phyloP scores from a whole-genome alignment of 2,797 vertebrate genomes.

The Phataginus tetradactyla region DNA sequence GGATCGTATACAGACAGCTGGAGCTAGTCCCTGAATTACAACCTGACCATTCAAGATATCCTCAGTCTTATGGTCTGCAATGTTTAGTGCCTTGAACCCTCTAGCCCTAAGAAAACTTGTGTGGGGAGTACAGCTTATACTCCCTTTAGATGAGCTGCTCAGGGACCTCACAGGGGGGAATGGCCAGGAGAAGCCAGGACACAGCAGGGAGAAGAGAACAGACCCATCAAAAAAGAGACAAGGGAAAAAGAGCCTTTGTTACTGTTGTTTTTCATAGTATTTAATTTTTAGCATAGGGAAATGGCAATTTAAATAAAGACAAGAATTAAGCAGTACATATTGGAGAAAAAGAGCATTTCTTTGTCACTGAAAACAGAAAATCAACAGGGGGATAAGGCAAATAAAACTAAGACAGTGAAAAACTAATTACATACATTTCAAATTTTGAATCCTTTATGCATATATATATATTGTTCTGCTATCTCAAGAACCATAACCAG shows the following conservation, averaged over 20 bases:
- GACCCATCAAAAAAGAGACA: not conserved
- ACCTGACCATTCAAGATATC: not conserved
- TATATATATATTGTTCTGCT: not conserved
- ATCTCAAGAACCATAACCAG: not conserved
- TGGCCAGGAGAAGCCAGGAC: not conserved
- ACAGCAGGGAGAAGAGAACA: not conserved
- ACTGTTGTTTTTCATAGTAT: not conserved
- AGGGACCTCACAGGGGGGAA: not conserved
- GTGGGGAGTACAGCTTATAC: not conserved
- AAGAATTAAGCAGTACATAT: not conserved
- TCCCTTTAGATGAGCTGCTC: not conserved
- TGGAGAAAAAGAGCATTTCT: not conserved
- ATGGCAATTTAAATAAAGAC: not conserved
- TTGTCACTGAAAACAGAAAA: not conserved
- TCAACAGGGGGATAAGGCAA: not conserved
- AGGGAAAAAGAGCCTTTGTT: not conserved
- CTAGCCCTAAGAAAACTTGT: not conserved
- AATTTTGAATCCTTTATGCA: not conserved
- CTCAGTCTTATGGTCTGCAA: not conserved
- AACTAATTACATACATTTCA: not conserved
- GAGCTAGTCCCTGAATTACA: not conserved
- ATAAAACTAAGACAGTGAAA: not conserved
- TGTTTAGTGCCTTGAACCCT: not conserved
- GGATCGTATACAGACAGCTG: not conserved
- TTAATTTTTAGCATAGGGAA: not conserved